These are phyloP conservation scores for Athrips mouffetella DNA, from an alignment of 2,888 invertebrate genomes.

Conservation along the genomic window DNA sequence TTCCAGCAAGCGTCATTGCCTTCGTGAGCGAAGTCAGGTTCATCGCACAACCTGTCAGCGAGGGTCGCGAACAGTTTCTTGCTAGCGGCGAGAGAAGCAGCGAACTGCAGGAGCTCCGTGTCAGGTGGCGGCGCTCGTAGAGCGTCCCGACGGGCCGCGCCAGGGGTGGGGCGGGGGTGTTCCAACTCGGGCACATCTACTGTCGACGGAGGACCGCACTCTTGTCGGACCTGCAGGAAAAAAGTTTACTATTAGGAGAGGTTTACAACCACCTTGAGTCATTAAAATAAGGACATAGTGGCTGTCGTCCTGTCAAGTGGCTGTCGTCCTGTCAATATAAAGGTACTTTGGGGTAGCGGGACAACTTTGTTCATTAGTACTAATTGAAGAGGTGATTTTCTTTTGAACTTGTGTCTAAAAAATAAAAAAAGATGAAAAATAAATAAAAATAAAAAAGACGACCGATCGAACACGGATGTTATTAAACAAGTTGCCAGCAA, in stretches of 20 bases:
- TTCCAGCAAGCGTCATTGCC: conserved; percentile 89
- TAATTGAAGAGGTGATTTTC: too few species aligned
- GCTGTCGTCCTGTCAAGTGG: too few species aligned
- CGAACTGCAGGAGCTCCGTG: conserved; percentile 80
- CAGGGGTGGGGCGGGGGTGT: conserved; percentile 42
- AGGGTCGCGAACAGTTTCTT: conserved; percentile 91
- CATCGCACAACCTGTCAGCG: conserved; percentile 88
- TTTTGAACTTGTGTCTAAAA: too few species aligned
- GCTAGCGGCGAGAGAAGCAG: conserved; percentile 82
- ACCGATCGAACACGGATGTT: not conserved
- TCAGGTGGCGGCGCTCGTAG: conserved; percentile 81
- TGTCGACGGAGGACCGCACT: conserved; percentile 63
- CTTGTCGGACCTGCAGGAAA: conserved; percentile 55
- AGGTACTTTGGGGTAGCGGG: too few species aligned
- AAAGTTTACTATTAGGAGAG: too few species aligned
- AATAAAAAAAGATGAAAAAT: too few species aligned
- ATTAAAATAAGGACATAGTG: too few species aligned
- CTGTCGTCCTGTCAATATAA: too few species aligned
- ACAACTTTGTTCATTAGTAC: too few species aligned
- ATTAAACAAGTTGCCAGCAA: not conserved
- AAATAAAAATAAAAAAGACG: too few species aligned
- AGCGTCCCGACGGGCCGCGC: conserved; percentile 50
- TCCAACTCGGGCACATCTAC: conserved; percentile 40
- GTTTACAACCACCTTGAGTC: too few species aligned
- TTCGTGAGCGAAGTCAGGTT: conserved; percentile 81